These are phyloP conservation scores for Spea bombifrons DNA, from an alignment of 2,113 vertebrate species.

Conservation along the genomic window DNA sequence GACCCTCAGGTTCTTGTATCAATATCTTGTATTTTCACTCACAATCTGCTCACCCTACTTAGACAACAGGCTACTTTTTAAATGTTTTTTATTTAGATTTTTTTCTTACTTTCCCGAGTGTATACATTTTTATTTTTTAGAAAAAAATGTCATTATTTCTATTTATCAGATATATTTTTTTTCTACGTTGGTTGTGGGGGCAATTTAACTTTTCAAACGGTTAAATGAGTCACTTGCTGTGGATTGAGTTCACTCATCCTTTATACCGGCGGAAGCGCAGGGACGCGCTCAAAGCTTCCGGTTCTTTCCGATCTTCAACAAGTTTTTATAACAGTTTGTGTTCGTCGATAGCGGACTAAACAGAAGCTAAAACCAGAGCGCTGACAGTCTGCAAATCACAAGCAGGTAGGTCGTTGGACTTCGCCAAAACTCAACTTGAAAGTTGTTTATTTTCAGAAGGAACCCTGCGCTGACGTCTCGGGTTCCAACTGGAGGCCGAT, in stretches of 20 bases:
- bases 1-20: no score
- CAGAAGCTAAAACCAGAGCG: slow-evolving; percentile 16
- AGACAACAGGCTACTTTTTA: no score
- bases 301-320: slow-evolving; percentile 1
- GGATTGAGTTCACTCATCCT: slow-evolving; percentile 22
- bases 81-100: no score
- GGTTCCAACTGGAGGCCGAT: not conserved
- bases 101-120: no score
- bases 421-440: not conserved
- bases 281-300: not conserved
- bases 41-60: no score
- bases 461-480: no score
- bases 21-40: no score
- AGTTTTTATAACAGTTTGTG: slow-evolving; percentile 6
- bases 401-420: not conserved
- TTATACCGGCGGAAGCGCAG: not conserved
- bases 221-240: not conserved
- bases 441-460: not conserved
- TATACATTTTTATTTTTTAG: no score
- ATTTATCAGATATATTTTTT: no score
- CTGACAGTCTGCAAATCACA: slow-evolving; percentile 16
- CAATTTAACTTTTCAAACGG: not conserved
- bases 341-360: slow-evolving; percentile 15
- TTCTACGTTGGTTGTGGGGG: no score
- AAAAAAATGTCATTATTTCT: no score